Evolutionary conservation across 2,797 vertebrate genomes (phyloP), one percentile per base, ranked within the genome.

Genomic region (Crotalus adamanteus): DNA sequence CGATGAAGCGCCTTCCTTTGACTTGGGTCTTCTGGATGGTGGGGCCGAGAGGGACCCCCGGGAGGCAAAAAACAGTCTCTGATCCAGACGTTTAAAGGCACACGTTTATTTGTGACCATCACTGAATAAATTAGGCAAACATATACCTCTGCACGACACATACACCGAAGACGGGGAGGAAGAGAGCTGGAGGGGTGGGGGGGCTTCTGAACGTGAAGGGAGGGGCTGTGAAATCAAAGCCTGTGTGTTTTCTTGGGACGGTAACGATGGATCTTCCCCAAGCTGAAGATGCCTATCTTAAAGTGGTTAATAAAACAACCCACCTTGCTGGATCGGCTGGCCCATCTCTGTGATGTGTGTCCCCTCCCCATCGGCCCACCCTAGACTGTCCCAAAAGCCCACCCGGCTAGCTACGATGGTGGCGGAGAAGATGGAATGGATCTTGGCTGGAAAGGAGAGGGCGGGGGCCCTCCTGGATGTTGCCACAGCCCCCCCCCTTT

Each of bases 141-240:
- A 20, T 78, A 78, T 42, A 78, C 69, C 37, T 78, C 31, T 42
- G 31, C 31, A 78, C 31, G 31, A 78, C 18, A 78, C 31, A 4
- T 20, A 78, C 18, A 78, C 69, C 7, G 7, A 42, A 42, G 69
- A 42, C 3, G 18, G 31, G 18, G 31, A 31, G 69, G 69, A 73
- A 3, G 31, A 9, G 31, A 0, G 69, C 0, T 1, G 3, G 31
- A 1, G n/a, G 13, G 28, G 22, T 12, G 11, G 63, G 13, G 22
- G 63, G 65, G 65, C 31, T 37, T 20, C 1, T 1, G n/a, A 20
- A 18, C 6, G 1, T 37, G n/a, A 8, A 73, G 69, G 31, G 69
- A 37, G 69, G 69, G 16, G 31, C 69, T n/a, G 69, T 37, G 65
- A 37, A 37, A 69, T 28, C 14, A 31, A 69, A 37, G 69, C n/a